Evolutionary conservation across 2,113 vertebrate species (phyloP).

Genomic region (Micronycteris hirsuta): DNA sequence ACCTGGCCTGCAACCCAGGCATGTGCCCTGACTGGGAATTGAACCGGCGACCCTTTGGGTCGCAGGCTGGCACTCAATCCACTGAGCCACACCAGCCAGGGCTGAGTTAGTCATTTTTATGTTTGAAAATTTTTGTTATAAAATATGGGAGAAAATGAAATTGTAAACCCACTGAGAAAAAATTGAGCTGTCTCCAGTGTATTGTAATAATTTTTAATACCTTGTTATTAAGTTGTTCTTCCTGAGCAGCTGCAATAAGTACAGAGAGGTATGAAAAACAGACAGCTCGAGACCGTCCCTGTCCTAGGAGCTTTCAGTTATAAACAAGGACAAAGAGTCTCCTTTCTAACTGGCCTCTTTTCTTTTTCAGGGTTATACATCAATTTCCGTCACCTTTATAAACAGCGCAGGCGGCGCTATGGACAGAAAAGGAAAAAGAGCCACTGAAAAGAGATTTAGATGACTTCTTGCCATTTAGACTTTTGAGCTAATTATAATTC

Average conservation of each 20-base stretch:
- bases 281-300: neutral
- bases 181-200: neutral
- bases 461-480: conserved; percentile 54
- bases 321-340: neutral
- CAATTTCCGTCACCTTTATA: conserved; percentile 94
- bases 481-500: conserved; percentile 71
- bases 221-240: neutral
- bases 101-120: neutral
- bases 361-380: conserved; percentile 84
- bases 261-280: neutral
- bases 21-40: no score
- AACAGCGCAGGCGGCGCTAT: conserved; percentile 90
- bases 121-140: neutral
- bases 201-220: neutral
- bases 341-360: neutral
- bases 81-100: no score
- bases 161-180: neutral
- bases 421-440: conserved; percentile 92
- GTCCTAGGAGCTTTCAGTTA: neutral
- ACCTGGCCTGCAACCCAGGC: no score
- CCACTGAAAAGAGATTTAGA: conserved; percentile 78
- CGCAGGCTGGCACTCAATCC: no score
- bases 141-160: neutral
- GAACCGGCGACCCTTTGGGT: no score
- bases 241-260: neutral